These are phyloP conservation scores for Philaethria dido DNA, from an alignment of 2,888 invertebrate species.

Conservation along the genomic window DNA sequence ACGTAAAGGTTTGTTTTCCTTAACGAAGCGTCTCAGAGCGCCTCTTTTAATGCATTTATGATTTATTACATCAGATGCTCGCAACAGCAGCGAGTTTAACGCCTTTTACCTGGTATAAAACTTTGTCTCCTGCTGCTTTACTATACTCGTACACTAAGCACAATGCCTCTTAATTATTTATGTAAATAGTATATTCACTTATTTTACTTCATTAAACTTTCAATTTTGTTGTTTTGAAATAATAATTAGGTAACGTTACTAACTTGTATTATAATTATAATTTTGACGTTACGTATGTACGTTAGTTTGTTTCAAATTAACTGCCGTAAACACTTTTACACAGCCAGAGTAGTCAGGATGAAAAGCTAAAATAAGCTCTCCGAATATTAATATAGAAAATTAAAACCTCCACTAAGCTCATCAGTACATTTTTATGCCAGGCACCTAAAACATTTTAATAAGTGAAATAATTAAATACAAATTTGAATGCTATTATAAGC, in stretches of 20 bases:
- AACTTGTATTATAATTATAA: no score
- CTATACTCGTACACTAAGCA: neutral
- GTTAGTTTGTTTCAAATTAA: no score
- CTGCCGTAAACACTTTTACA: no score
- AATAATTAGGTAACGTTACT: neutral
- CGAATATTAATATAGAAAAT: no score
- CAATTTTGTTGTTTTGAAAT: neutral
- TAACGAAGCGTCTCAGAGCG: slow-evolving; percentile 64
- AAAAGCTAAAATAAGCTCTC: no score
- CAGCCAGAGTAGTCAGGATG: no score
- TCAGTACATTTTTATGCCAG: no score
- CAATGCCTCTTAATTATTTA: slow-evolving; percentile 8
- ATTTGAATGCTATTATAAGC: neutral
- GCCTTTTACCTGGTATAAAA: slow-evolving; percentile 50
- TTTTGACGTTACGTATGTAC: no score
- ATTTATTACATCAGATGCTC: slow-evolving; percentile 67
- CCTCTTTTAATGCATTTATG: slow-evolving; percentile 69
- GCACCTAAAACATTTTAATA: no score
- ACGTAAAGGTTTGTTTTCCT: slow-evolving; percentile 65
- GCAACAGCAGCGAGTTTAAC: slow-evolving; percentile 57
- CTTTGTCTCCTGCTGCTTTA: slow-evolving; percentile 37
- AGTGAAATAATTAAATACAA: no score
- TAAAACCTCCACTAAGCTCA: no score
- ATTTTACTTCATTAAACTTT: neutral
- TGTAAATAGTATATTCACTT: neutral